Percentiles rank a stretch among this genome's conserved stretches.
phyloP scores from a whole-genome alignment of 2,113 vertebrate species.

The Engraulis encrasicolus region DNA sequence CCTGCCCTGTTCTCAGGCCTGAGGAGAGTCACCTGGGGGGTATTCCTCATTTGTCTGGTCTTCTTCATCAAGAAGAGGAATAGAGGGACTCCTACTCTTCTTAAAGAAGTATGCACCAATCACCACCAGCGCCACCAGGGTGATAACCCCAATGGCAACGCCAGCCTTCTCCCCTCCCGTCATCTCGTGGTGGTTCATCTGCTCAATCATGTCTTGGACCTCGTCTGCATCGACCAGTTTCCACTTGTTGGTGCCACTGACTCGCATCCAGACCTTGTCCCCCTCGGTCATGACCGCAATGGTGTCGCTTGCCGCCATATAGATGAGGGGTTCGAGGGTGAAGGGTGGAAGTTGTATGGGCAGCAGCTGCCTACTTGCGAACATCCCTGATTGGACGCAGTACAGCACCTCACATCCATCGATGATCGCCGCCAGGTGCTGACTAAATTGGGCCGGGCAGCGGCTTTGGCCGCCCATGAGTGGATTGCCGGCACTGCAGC shows the following conservation, averaged over 20 bases:
- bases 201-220: slow-evolving; percentile 22
- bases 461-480: slow-evolving; percentile 63
- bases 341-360: slow-evolving; percentile 83
- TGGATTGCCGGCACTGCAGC: slow-evolving; percentile 83
- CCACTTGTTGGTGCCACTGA: slow-evolving; percentile 77
- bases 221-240: slow-evolving; percentile 72
- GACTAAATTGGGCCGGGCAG: slow-evolving; percentile 85
- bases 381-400: slow-evolving; percentile 80
- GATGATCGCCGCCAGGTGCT: slow-evolving; percentile 83
- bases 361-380: slow-evolving; percentile 74
- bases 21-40: too few relatives aligned
- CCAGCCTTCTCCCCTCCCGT: slow-evolving; percentile 54
- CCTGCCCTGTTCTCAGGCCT: too few relatives aligned
- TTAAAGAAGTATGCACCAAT: slow-evolving; percentile 45
- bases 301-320: slow-evolving; percentile 66
- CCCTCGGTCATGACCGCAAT: slow-evolving; percentile 81
- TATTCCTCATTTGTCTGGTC: too few relatives aligned
- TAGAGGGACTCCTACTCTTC: slow-evolving; percentile 38
- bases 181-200: slow-evolving; percentile 40
- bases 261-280: slow-evolving; percentile 79
- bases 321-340: slow-evolving; percentile 68
- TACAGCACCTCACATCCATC: slow-evolving; percentile 89
- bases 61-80: too few relatives aligned
- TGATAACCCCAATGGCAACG: slow-evolving; percentile 63
- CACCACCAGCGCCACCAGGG: slow-evolving; percentile 48